Evolutionary conservation across 1,140 invertebrate species (phyloP).

Genomic region (Micrasema minimum): DNA sequence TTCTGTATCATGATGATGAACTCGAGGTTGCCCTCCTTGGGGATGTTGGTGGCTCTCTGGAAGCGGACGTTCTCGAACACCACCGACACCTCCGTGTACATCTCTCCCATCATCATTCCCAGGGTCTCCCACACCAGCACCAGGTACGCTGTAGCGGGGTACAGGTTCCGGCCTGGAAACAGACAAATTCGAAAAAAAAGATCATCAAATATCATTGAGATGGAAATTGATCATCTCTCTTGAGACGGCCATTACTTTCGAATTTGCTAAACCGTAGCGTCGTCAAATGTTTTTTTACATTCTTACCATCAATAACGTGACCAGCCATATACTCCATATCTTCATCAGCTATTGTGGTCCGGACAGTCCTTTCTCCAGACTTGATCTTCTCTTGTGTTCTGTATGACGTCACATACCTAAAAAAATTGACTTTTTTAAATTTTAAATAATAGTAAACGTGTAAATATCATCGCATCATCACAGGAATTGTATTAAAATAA

Average conservation of each 20-base stretch:
- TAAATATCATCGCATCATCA: too few species aligned
- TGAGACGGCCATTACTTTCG: too few species aligned
- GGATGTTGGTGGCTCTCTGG: slow-evolving; percentile 82
- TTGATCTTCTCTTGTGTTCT: slow-evolving; percentile 71
- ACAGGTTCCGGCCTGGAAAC: slow-evolving; percentile 77
- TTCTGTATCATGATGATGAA: slow-evolving; percentile 86
- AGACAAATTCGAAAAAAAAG: neutral
- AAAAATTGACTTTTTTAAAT: slow-evolving; percentile 11
- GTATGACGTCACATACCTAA: slow-evolving; percentile 73
- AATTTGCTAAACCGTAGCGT: too few species aligned
- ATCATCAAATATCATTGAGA: too few species aligned
- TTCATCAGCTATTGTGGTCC: slow-evolving; percentile 73
- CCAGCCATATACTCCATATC: slow-evolving; percentile 82
- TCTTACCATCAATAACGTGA: slow-evolving; percentile 85
- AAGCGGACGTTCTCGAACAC: slow-evolving; percentile 90
- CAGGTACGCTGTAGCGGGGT: slow-evolving; percentile 90
- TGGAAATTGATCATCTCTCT: too few species aligned
- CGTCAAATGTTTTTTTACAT: too few species aligned
- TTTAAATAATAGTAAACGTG: slow-evolving; percentile 2
- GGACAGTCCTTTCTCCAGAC: slow-evolving; percentile 72
- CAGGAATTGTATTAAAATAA: too few species aligned
- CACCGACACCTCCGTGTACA: slow-evolving; percentile 80
- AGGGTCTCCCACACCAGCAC: slow-evolving; percentile 89
- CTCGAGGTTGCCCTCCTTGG: slow-evolving; percentile 75
- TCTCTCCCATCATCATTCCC: slow-evolving; percentile 77